Evolutionary conservation across 1,140 invertebrate genomes (phyloP), one percentile per base, ranked within the genome.

Genomic region (Habropoda laboriosa): DNA sequence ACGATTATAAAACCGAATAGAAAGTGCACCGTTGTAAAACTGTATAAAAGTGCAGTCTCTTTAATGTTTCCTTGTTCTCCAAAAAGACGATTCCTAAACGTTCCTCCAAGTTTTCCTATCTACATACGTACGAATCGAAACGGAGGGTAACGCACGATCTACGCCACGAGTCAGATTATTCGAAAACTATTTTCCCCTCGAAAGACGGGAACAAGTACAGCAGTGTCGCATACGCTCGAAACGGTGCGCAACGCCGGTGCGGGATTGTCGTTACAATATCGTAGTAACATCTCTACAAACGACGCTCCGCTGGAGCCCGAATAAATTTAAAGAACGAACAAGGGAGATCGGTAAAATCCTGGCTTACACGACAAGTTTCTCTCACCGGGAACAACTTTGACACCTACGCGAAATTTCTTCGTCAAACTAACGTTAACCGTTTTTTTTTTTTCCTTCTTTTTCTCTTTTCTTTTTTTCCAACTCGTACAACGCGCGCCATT

Each of bases 231-330:
- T 7, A 47, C 13, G 2, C 10, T 32, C 12, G 21, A 35, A 67
- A 67, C n/a, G 13, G 13, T 49, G 30, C 27, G 27, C 27, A 21
- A 42, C 13, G 2, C 24, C 16, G 32, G n/a, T n/a, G 32, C 42
- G 13, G 30, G 35, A 67, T 49, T 32, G 45, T 40, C 45, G 27
- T 49, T 67, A 49, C 64, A 30, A 67, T 67, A 35, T 67, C 45
- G 13, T 24, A 67, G 13, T 18, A 66, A 67, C 63, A 66, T 47
- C 27, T 32, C 42, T 66, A 32, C 27, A 12, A 66, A 47, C 42
- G 27, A n/a, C 18, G 24, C 27, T 45, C 8, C 16, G 21, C 13
- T n/a, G 18, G 18, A 32, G 10, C 18, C 13, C 18, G 42, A 47
- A 66, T 66, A 32, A 67, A 51, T 18, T 67, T 35, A 51, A 49